These are phyloP conservation scores for Condylura cristata DNA, from an alignment of 2,113 vertebrate genomes.

Conservation along the genomic window DNA sequence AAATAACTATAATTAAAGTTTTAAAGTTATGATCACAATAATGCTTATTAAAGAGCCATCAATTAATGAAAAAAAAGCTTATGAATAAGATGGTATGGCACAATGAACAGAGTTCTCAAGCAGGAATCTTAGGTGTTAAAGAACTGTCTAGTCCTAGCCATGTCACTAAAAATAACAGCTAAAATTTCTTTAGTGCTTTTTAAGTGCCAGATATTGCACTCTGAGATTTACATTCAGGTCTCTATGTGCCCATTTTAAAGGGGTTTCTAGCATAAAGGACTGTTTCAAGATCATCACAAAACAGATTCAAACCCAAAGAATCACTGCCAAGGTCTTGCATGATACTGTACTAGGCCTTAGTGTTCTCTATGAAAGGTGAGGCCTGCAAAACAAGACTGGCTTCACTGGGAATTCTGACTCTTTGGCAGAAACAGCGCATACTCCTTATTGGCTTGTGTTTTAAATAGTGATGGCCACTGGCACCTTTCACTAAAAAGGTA, in stretches of 20 bases:
- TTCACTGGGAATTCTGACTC: background rate
- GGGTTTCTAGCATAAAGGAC: background rate
- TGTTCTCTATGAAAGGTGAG: background rate
- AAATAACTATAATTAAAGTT: slow-evolving; percentile 1
- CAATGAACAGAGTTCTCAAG: background rate
- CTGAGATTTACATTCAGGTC: background rate
- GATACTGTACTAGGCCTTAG: background rate
- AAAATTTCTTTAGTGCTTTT: background rate
- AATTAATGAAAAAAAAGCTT: background rate
- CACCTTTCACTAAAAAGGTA: background rate
- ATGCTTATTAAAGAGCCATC: background rate
- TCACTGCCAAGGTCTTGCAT: background rate
- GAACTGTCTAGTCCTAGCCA: background rate
- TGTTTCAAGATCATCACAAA: background rate
- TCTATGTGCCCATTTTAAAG: background rate
- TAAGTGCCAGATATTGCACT: background rate
- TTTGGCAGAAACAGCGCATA: background rate
- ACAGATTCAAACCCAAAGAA: background rate
- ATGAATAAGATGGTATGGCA: background rate
- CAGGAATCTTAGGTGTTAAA: background rate
- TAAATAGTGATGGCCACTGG: background rate
- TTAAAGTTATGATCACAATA: slow-evolving; percentile 35
- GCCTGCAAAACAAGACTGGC: background rate
- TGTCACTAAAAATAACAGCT: background rate
- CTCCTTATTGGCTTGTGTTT: background rate